Evolutionary conservation across 1,140 invertebrate genomes (phyloP), one percentile per base, ranked within the genome.

Genomic region (Oscheius sp.): DNA sequence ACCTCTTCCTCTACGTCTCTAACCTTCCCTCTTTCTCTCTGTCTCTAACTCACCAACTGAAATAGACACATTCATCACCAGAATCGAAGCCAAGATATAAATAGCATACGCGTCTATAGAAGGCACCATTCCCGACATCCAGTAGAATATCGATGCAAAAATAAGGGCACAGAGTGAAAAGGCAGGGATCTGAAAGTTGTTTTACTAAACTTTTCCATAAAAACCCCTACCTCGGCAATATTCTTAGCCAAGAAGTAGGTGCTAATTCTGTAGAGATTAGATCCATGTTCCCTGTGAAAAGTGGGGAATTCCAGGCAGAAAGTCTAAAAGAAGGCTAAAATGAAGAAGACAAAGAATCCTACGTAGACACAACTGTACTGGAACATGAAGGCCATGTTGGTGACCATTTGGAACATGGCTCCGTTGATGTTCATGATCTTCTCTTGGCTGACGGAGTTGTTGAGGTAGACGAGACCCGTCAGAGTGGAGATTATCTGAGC

Each of bases 221-320:
- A 55, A 70, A 10, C 13, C 38, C 71, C 46, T 73, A 85, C 82
- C 75, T 85, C 85, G 49, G 82, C 82, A 1, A 85, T 20, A 31
- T 77, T 79, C 86, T 95, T 97, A 68, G 91, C 90, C 18, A 96
- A 84, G 85, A 94, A 97, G 83, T 96, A 97, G 0, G 93, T 89
- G 78, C 94, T 93, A 0, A 91, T 91, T 45, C 93, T 88, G 82
- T 97, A 97, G 88, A 97, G 91, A 29, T 93, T 93, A 79, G 92
- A 93, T 66, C 90, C 89, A 81, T 95, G 91, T 85, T 97, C 94
- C 26, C 93, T 86, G 70, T 95, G 87, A 85, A 96, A 96, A 55
- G 96, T 90, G 0, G 92, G 91, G 15, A 96, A 85, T 85, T 97
- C 94, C 0, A 90, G 87, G 80, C 92, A 94, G 84, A 97, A 96